Evolutionary conservation across 2,797 vertebrate species (phyloP).

Genomic region (Fundulus diaphanus): DNA sequence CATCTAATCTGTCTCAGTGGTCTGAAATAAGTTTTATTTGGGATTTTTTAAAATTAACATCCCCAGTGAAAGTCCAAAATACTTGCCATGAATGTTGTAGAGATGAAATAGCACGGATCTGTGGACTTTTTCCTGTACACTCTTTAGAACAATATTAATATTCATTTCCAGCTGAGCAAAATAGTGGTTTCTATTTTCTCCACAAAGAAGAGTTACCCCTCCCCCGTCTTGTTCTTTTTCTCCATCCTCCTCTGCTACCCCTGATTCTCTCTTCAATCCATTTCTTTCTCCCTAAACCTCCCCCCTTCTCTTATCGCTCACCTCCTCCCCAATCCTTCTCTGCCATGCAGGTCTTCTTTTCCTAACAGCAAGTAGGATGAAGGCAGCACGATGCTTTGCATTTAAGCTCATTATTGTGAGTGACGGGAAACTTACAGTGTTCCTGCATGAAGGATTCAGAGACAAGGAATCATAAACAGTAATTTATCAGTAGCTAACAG

Average conservation of each 20-base stretch:
- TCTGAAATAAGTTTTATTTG: not conserved
- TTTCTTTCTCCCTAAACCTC: conserved; percentile 10
- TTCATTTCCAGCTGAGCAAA: conserved; percentile 48
- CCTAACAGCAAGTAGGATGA: conserved; percentile 41
- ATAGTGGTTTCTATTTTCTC: conserved; percentile 50
- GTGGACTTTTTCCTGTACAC: conserved; percentile 21
- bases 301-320: conserved; percentile 16
- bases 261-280: conserved; percentile 16
- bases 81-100: not conserved
- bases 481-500: conserved; percentile 9
- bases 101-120: conserved; percentile 6
- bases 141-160: conserved; percentile 49
- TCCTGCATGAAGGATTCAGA: conserved; percentile 30
- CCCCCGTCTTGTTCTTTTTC: conserved; percentile 4
- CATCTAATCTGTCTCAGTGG: not conserved
- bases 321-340: conserved; percentile 17
- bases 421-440: conserved; percentile 40
- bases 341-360: conserved; percentile 34
- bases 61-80: not conserved
- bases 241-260: conserved; percentile 4
- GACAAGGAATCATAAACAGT: conserved; percentile 1
- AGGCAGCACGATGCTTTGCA: conserved; percentile 35
- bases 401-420: conserved; percentile 61
- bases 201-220: conserved; percentile 25
- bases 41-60: not conserved